Evolutionary conservation across 2,113 vertebrate species (phyloP), one percentile per base, ranked within the genome.

Genomic region (Daphoenositta chrysoptera): DNA sequence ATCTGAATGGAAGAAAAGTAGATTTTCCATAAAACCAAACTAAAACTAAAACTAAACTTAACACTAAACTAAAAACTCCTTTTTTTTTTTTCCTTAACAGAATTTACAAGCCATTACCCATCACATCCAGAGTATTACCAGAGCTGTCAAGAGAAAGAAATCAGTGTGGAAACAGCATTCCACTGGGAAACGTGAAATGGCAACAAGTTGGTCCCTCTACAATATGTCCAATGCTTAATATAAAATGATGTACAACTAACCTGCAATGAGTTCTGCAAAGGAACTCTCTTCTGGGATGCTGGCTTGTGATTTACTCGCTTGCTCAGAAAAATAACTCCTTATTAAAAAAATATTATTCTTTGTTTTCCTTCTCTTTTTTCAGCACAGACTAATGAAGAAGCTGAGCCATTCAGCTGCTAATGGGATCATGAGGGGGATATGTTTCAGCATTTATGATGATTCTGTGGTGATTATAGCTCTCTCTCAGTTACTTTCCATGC

Each of bases 201-300:
- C 92, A 95, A 94, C 80, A 94, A 72, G 87, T 87, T 56, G 42
- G 61, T 95, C 87, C 81, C 93, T 85, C 61, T 69, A 42, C 84
- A 50, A 31, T 68, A 64, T 84, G 92, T 84, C 69, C 86, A 93
- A 47, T 5, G 1, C 61, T 96, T 93, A 92, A 87, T 95, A 87
- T 69, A 94, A 96, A 93, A 94, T 76, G 57, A 96, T 95, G 69
- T 96, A 93, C 72, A 95, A 69, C 88, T 94, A 96, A 92, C 57
- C 40, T 78, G 88, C 96, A 90, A 76, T 72, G 83, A 95, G 69
- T 78, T 87, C 86, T 92, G 69, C 27, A 48, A 48, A 71, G 42
- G 26, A 92, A 24, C n/a, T 92, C 68, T 93, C 90, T 82, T 90
- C 48, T 72, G 69, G 80, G 86, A 89, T 57, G 44, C 37, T 77